A percentile compares a stretch with the other conserved stretches of the same genome.
phyloP scores from a whole-genome alignment of 2,888 invertebrate species.

The Archaeoteleia sp. region DNA sequence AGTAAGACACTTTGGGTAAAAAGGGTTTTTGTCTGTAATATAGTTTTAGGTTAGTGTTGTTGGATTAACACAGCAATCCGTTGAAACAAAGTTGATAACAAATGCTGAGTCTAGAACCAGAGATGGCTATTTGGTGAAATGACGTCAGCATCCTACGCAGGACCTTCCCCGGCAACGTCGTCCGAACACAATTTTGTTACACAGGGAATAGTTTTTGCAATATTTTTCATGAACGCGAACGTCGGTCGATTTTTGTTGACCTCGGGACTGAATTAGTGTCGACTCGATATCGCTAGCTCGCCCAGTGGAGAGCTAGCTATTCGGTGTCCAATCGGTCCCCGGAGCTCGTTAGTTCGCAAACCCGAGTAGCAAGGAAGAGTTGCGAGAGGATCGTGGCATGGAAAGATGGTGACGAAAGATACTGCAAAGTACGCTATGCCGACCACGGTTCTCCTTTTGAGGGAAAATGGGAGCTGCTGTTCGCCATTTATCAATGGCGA shows the following conservation, averaged over 20 bases:
- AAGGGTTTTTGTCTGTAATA: no score
- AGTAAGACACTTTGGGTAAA: no score
- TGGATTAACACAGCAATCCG: no score
- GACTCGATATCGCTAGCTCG: conserved; percentile 30
- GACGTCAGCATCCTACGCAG: no score
- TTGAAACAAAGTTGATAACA: no score
- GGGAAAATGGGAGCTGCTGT: conserved; percentile 59
- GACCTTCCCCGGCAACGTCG: no score
- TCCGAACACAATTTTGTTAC: no score
- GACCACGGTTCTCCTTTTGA: conserved; percentile 56
- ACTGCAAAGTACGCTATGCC: conserved; percentile 60
- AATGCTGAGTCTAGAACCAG: no score
- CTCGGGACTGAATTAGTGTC: conserved; percentile 40
- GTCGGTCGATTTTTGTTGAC: conserved; percentile 34
- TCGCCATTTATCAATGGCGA: conserved; percentile 65
- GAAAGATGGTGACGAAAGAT: conserved; percentile 64
- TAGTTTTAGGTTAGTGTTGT: no score
- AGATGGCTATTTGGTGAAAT: no score
- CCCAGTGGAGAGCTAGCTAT: conserved; percentile 14
- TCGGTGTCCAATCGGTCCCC: conserved; percentile 44
- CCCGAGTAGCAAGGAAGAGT: conserved; percentile 28
- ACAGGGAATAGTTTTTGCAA: no score
- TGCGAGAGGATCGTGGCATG: conserved; percentile 39
- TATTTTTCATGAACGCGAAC: no score
- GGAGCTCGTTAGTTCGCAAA: conserved; percentile 46